Evolutionary conservation across 2,113 vertebrate genomes (phyloP).

Genomic region (Heterotis niloticus): DNA sequence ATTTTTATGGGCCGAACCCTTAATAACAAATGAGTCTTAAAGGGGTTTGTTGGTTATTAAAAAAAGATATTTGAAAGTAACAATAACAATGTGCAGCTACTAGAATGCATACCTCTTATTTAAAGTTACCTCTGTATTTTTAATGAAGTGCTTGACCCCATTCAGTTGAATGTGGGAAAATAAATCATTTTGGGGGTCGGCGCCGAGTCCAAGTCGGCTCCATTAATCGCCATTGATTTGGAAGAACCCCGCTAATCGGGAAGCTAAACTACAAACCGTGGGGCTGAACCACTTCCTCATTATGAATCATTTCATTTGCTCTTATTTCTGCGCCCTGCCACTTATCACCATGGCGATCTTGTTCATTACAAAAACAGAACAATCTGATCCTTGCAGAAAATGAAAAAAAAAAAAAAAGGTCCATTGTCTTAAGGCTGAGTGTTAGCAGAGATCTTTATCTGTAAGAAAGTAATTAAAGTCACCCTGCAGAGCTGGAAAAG

Average conservation of each 20-base stretch:
- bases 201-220: background rate
- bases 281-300: slow-evolving; percentile 3
- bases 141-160: background rate
- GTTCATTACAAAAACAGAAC: slow-evolving; percentile 24
- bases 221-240: slow-evolving; percentile 22
- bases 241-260: slow-evolving; percentile 16
- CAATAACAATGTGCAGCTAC: background rate
- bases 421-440: background rate
- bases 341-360: slow-evolving; percentile 8
- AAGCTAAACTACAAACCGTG: background rate
- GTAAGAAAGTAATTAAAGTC: slow-evolving; percentile 22
- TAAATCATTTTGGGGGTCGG: background rate
- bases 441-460: background rate
- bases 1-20: too few species aligned
- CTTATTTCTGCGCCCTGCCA: background rate
- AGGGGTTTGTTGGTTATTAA: background rate
- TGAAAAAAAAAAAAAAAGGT: background rate
- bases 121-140: background rate
- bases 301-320: slow-evolving; percentile 19
- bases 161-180: slow-evolving; percentile 1
- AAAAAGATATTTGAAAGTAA: background rate
- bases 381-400: slow-evolving; percentile 10
- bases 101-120: background rate
- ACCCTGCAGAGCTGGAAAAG: background rate
- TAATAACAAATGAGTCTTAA: background rate